Base-by-base conservation (phyloP, 2,797 vertebrate genomes). In the Melanotaenia nigrans region DNA sequence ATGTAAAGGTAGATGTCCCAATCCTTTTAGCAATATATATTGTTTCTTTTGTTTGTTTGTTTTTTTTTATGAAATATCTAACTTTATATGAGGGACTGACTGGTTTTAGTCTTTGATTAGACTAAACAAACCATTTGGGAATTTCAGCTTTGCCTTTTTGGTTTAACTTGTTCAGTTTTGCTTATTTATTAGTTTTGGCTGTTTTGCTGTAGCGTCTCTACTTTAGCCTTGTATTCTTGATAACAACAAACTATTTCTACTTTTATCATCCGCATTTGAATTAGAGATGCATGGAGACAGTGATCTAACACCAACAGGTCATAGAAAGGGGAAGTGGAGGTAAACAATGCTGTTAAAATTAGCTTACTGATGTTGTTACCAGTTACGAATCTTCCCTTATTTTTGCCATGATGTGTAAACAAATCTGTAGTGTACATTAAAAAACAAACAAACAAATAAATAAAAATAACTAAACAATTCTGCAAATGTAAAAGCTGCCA, bases 241-340 rank as follows among this genome's bases (percentile, higher is more conserved):
- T 16, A 14, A 5, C 3, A 12, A 16, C 38, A 14, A 40, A 40
- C n/a, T 49, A 8, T 38, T 58, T 10, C 38, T 63, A 14, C 47
- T 70, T 16, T 38, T 61, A 2, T 35, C n/a, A 11, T 68, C 69
- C 72, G 28, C 32, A 13, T 69, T 28, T 35, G 0, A 61, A 30
- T 69, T 28, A 67, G 33, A 68, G 3, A 45, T 47, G 47, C n/a
- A 25, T 40, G 1, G 9, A 47, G 16, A 51, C 35, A 69, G 16
- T 20, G 45, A 36, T 11, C 63, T 74, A 73, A 56, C 74, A 58
- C 5, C 30, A 53, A 53, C 30, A 13, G 40, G 4, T 1, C 5
- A 6, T 6, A 60, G 33, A 79, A 81, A 78, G 63, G 30, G 71
- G 83, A 88, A 81, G 77, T 59, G 18, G 36, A 10, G 18, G 2